Base-by-base conservation (phyloP, 2,888 invertebrate genomes). In the Elmis aenea region DNA sequence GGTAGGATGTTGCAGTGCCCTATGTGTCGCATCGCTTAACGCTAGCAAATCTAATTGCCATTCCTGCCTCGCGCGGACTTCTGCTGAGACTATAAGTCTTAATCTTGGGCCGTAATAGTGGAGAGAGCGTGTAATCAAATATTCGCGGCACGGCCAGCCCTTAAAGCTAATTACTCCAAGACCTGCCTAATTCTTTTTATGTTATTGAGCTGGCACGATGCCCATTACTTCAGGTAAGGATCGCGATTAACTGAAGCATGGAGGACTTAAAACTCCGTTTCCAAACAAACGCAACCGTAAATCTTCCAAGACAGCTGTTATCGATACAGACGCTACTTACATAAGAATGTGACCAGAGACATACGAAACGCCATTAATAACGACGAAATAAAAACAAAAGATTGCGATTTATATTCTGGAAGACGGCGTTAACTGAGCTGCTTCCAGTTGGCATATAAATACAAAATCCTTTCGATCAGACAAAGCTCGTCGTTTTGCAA, bases 31-130 rank as follows among this genome's bases (percentile, higher is more conserved):
- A 33, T 22, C 26, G 31, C 13, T 20, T 12, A 25, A 35, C 30
- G 24, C 18, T 22, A 13, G 14, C 15, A 34, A 41, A 40, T 45
- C 42, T 49, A 49, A 49, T 49, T 49, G 46, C 42, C 33, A 40
- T 40, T 45, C 37, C 30, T 23, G 38, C 33, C 21, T 37, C 34
- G 40, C 33, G 22, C 33, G 31, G 38, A 42, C 37, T 42, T 43
- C 33, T 30, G 37, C 35, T 37, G 24, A 33, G 38, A 42, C 41
- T 40, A 47, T 47, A 47, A 47, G 43, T 50, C 49, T 50, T 50
- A 45, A 47, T 50, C 45, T 47, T 42, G 43, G 42, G 46, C 35
- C 37, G 42, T 31, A 40, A 36, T 31, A 35, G 36, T 32, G 29
- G 32, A 21, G 28, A 40, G 31, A 15, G 24, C 30, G 33, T 22